Conservation (phyloP, 2,888 invertebrate species). For the Yponomeuta malinellus region DNA sequence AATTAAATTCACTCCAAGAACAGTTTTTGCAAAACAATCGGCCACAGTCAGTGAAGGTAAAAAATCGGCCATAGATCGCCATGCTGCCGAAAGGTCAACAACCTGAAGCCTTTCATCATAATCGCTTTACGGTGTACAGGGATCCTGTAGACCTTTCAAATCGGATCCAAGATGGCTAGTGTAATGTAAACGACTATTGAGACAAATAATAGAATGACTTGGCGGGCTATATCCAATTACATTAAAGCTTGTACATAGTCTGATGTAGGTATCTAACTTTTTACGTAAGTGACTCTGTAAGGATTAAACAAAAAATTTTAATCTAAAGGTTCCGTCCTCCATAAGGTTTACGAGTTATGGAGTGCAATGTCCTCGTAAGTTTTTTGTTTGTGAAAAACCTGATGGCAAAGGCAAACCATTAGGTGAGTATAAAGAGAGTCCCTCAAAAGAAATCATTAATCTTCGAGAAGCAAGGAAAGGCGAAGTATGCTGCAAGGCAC, state of each 20-base stretch:
- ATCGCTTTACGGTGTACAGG: slow-evolving; percentile 30
- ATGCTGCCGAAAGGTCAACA: slow-evolving; percentile 23
- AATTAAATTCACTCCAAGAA: no score
- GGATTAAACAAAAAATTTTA: no score
- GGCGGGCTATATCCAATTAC: no score
- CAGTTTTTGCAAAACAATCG: neutral
- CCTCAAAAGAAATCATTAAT: slow-evolving; percentile 6
- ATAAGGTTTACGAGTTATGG: no score
- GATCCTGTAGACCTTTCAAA: slow-evolving; percentile 26
- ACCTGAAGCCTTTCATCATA: slow-evolving; percentile 33
- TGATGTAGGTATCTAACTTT: no score
- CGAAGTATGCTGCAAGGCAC: neutral
- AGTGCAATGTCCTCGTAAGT: no score
- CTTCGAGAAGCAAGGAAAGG: neutral
- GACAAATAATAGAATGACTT: no score
- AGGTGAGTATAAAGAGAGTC: neutral
- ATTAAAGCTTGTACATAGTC: no score
- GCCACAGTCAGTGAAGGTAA: neutral
- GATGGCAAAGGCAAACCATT: neutral
- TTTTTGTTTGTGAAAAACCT: no score
- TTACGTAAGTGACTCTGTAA: no score
- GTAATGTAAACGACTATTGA: no score
- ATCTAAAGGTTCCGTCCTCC: no score
- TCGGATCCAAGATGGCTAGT: slow-evolving; percentile 23
- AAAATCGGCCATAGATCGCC: slow-evolving; percentile 15